Percentiles rank a stretch among this genome's conserved stretches.
Conservation (phyloP, 2,888 invertebrate species). For the Drosophila hawaiiensis region DNA sequence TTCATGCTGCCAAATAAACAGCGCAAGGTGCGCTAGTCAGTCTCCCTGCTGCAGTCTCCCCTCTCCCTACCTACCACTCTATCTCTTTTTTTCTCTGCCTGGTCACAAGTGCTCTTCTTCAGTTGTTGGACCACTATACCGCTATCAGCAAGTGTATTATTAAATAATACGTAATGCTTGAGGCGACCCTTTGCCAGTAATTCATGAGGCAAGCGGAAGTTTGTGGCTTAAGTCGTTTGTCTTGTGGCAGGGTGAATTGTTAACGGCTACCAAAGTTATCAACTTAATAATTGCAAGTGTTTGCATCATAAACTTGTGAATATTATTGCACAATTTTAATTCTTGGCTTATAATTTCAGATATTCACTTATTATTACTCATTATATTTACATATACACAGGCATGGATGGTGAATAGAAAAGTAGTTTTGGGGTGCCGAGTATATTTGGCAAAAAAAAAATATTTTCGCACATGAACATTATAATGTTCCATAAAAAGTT, state of each 20-base stretch:
- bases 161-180: constrained; percentile 66
- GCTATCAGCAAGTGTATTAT: constrained; percentile 58
- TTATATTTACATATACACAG: not conserved
- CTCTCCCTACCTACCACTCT: not conserved
- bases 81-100: not conserved
- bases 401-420: not conserved
- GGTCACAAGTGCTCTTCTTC: not conserved
- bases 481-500: not conserved
- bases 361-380: not conserved
- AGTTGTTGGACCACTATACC: constrained; percentile 13
- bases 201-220: constrained; percentile 48
- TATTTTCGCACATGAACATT: not conserved
- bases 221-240: constrained; percentile 69
- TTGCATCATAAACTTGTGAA: constrained; percentile 51
- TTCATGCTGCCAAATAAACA: constrained; percentile 60
- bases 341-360: not conserved
- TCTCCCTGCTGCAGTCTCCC: not conserved
- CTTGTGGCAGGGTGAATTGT: constrained; percentile 41
- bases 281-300: constrained; percentile 35
- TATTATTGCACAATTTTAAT: constrained; percentile 9
- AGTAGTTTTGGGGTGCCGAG: not conserved
- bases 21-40: constrained; percentile 67
- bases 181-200: constrained; percentile 46
- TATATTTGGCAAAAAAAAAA: not conserved
- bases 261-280: constrained; percentile 31